A percentile compares a stretch with the other conserved stretches of the same genome.
phyloP scores from a whole-genome alignment of 2,888 invertebrate genomes.

The Rhaphigaster nebulosa region DNA sequence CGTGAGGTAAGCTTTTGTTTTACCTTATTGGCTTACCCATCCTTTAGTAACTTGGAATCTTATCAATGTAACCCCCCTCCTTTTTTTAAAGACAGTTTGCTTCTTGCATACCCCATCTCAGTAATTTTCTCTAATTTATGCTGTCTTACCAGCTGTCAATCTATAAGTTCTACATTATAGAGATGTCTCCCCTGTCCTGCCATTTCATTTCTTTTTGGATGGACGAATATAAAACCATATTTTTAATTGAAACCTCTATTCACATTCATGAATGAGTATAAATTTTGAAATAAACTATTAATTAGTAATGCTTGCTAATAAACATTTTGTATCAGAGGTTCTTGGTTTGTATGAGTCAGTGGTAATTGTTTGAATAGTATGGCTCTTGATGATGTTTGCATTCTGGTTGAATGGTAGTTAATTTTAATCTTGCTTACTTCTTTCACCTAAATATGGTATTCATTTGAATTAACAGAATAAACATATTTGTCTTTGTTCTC shows the following conservation, averaged over 20 bases:
- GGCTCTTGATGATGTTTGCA: background rate
- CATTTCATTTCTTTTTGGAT: background rate
- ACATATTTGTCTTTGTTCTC: background rate
- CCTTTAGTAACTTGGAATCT: conserved; percentile 9
- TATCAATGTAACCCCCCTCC: background rate
- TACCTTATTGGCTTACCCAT: background rate
- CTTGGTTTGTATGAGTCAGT: background rate
- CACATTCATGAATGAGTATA: background rate
- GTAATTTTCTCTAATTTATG: background rate
- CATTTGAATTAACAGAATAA: background rate
- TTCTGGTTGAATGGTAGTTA: background rate
- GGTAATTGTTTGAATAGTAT: background rate
- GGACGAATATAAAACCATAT: background rate
- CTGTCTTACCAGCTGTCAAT: background rate
- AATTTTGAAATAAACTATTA: background rate
- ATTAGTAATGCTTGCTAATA: conserved; percentile 1
- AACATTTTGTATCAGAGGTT: background rate
- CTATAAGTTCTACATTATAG: conserved; percentile 18
- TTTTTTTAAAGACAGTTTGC: background rate
- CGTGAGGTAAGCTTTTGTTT: conserved; percentile 23
- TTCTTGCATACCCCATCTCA: background rate
- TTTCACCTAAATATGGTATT: background rate
- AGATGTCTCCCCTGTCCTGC: background rate
- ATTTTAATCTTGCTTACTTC: background rate
- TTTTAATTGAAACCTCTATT: background rate